Conservation (phyloP, 1,140 invertebrate species). For the Drosophila insularis region DNA sequence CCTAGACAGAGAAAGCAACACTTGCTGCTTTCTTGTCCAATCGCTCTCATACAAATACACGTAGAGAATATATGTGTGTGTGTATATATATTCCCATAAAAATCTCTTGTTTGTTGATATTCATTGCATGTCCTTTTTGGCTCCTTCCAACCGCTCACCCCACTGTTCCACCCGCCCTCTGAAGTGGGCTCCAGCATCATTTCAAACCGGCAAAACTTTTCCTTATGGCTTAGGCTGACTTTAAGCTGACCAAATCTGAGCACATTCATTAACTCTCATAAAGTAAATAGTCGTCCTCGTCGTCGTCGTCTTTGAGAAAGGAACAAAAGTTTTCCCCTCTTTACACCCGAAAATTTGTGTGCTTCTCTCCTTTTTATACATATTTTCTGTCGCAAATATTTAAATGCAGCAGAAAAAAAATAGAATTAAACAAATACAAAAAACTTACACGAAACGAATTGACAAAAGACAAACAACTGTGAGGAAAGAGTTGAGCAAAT, state of each 20-base stretch:
- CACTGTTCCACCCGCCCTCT: not conserved
- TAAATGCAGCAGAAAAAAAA: not conserved
- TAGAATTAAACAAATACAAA: no score
- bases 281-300: not conserved
- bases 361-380: not conserved
- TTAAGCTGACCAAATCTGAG: constrained; percentile 27
- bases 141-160: not conserved
- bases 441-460: constrained; percentile 3
- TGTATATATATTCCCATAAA: constrained; percentile 34
- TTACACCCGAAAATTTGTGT: no score
- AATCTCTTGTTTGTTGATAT: constrained; percentile 54
- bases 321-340: not conserved
- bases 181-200: not conserved
- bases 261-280: constrained; percentile 11
- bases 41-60: not conserved
- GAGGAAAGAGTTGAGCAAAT: not conserved
- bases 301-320: not conserved
- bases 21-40: not conserved
- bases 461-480: constrained; percentile 2
- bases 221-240: constrained; percentile 45
- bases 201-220: constrained; percentile 32
- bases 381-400: not conserved
- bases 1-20: constrained; percentile 20
- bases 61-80: constrained; percentile 3
- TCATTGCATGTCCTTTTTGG: constrained; percentile 52